Conservation (phyloP, 2,888 invertebrate genomes). For the Drosophila testacea region DNA sequence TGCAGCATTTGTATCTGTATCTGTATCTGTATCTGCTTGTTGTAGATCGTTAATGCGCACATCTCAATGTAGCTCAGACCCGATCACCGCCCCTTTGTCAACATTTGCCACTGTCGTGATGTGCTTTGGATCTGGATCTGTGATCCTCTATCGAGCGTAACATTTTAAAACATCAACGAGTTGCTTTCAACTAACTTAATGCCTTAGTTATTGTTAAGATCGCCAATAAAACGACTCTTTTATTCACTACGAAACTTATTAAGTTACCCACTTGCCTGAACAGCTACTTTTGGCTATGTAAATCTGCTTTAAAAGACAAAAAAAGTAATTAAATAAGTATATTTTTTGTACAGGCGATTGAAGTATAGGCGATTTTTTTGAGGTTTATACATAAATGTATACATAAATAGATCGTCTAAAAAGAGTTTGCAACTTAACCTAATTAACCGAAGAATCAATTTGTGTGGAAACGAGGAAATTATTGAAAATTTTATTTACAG, state of each 20-base stretch:
- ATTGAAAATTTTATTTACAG: no score
- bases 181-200: constrained; percentile 39
- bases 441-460: no score
- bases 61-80: neutral
- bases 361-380: no score
- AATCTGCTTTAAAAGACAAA: no score
- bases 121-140: constrained; percentile 41
- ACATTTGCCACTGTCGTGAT: constrained; percentile 34
- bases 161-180: constrained; percentile 73
- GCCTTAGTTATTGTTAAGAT: constrained; percentile 9
- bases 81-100: constrained; percentile 17
- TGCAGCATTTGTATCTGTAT: constrained; percentile 10
- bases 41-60: constrained; percentile 18
- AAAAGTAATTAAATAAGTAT: no score
- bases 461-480: no score
- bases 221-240: neutral
- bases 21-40: constrained; percentile 12
- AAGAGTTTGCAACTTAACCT: no score
- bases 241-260: neutral
- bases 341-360: no score
- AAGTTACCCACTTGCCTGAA: neutral
- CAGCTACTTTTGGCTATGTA: neutral
- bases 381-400: no score
- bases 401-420: no score
- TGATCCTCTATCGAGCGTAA: constrained; percentile 75